Evolutionary conservation across 2,888 invertebrate species (phyloP).

Genomic region (Conistra vaccinii): DNA sequence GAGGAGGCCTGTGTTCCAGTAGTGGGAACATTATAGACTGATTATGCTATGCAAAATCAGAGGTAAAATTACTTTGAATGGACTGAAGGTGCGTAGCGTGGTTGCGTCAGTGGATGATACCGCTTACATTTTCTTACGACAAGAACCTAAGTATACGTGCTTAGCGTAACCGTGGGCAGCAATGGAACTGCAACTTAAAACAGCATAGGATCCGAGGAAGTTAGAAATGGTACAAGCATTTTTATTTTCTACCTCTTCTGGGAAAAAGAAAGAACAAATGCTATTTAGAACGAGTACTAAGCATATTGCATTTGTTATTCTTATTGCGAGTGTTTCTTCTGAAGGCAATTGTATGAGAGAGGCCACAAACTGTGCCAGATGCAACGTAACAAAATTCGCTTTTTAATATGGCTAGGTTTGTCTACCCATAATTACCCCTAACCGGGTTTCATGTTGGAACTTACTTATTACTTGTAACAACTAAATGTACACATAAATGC

Average conservation of each 20-base stretch:
- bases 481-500: too few relatives aligned
- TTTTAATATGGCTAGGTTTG: not conserved
- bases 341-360: not conserved
- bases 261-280: slow-evolving; percentile 22
- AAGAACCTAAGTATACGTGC: not conserved
- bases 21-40: too few relatives aligned
- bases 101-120: too few relatives aligned
- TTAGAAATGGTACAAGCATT: slow-evolving; percentile 14
- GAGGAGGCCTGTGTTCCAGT: too few relatives aligned
- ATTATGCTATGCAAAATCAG: too few relatives aligned
- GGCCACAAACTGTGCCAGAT: not conserved
- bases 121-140: not conserved
- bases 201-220: not conserved
- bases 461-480: too few relatives aligned
- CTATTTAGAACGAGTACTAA: slow-evolving; percentile 2
- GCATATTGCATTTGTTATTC: slow-evolving; percentile 22
- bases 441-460: too few relatives aligned
- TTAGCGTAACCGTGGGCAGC: too few relatives aligned
- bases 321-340: not conserved
- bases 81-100: not conserved
- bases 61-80: too few relatives aligned
- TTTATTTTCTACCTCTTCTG: slow-evolving; percentile 6
- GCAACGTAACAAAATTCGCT: not conserved
- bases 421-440: too few relatives aligned
- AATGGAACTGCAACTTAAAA: slow-evolving; percentile 2